These are phyloP conservation scores for Labeo rohita DNA, from an alignment of 2,113 vertebrate genomes.

Conservation along the genomic window DNA sequence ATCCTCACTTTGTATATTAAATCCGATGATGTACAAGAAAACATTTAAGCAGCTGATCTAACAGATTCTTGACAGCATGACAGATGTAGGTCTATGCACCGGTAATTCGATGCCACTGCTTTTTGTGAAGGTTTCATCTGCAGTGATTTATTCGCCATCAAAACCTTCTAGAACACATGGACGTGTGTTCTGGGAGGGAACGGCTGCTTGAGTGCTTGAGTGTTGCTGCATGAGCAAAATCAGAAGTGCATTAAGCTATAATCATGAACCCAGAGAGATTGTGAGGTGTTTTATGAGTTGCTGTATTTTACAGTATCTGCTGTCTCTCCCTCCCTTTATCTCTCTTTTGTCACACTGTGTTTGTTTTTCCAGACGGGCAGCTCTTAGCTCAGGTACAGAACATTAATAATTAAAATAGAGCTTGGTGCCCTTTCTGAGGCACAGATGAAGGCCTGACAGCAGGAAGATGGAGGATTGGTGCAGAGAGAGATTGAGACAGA, in stretches of 20 bases:
- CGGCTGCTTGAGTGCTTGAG: neutral
- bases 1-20: neutral
- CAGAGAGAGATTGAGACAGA: neutral
- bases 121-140: neutral
- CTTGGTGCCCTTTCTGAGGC: constrained; percentile 14
- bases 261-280: constrained; percentile 10
- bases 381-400: constrained; percentile 22
- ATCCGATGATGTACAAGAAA: neutral
- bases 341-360: constrained; percentile 1
- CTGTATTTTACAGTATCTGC: neutral
- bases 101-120: constrained; percentile 15
- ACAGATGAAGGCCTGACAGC: neutral
- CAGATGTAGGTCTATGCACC: neutral
- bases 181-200: neutral
- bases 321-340: neutral
- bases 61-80: neutral
- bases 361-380: constrained; percentile 44
- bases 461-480: constrained; percentile 12
- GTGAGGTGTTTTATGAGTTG: constrained; percentile 23
- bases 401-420: constrained; percentile 47
- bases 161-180: constrained; percentile 14
- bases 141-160: constrained; percentile 9
- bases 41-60: constrained; percentile 15
- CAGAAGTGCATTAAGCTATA: constrained; percentile 4
- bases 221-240: constrained; percentile 11